Evolutionary conservation across 2,113 vertebrate species (phyloP).

Genomic region (Tylochromis polylepis): DNA sequence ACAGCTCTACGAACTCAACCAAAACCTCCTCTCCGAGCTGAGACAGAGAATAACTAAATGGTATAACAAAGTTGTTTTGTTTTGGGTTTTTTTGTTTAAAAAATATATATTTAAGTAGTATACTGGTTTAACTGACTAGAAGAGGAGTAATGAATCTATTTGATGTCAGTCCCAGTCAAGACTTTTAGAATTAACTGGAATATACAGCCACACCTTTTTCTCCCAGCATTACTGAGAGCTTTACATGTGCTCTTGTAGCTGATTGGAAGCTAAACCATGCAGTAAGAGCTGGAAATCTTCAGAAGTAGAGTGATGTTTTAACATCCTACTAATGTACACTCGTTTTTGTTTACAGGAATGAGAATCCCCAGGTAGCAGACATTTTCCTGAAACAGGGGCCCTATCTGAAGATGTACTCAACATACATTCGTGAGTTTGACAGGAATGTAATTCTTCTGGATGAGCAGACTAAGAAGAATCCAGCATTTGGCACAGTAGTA

Average conservation of each 20-base stretch:
- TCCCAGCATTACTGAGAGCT: background rate
- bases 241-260: background rate
- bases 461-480: conserved; percentile 91
- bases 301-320: background rate
- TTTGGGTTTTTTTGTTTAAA: too few species aligned
- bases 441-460: conserved; percentile 91
- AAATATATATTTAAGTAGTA: too few species aligned
- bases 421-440: conserved; percentile 96
- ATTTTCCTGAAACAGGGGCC: conserved; percentile 96
- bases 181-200: too few species aligned
- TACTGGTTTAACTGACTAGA: background rate
- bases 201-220: too few species aligned
- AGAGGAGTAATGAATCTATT: too few species aligned
- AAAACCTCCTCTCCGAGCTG: conserved; percentile 89
- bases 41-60: conserved; percentile 84
- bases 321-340: background rate
- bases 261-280: background rate
- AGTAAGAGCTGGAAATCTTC: background rate
- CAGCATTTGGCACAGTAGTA: conserved; percentile 82
- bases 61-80: conserved; percentile 54
- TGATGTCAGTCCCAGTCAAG: too few species aligned
- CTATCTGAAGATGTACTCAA: conserved; percentile 98
- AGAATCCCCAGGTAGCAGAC: conserved; percentile 86
- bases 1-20: conserved; percentile 94
- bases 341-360: conserved; percentile 72